Percentiles rank a stretch among this genome's conserved stretches.
Conservation (phyloP, 92 coral and sea anemone species). For the Zoanthus solanderi region DNA sequence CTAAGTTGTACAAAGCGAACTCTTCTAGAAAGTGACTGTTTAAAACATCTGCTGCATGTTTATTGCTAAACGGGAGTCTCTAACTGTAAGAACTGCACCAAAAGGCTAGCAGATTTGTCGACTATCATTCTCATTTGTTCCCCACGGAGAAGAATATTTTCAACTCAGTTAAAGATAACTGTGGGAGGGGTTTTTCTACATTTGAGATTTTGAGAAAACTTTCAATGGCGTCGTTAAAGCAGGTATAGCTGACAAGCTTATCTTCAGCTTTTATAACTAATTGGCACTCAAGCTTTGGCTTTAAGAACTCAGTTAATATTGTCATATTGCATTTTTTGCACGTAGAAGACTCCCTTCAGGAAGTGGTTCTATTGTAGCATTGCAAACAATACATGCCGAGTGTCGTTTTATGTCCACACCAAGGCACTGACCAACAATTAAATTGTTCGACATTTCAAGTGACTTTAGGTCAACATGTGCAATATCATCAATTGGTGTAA, state of each 20-base stretch:
- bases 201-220: conserved; percentile 49
- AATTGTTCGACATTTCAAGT: conserved; percentile 50
- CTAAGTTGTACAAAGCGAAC: conserved; percentile 35
- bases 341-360: conserved; percentile 58
- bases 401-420: conserved; percentile 65
- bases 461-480: conserved; percentile 51
- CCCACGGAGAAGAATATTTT: conserved; percentile 23
- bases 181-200: background rate
- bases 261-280: conserved; percentile 54
- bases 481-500: conserved; percentile 60
- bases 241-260: conserved; percentile 44
- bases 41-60: conserved; percentile 33
- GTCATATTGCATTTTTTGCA: conserved; percentile 54
- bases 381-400: conserved; percentile 61
- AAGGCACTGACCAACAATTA: conserved; percentile 53
- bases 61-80: conserved; percentile 34
- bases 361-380: conserved; percentile 54
- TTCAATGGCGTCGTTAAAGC: conserved; percentile 56
- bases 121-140: conserved; percentile 30
- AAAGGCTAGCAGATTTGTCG: conserved; percentile 12
- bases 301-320: conserved; percentile 24
- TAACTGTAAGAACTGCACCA: conserved; percentile 34
- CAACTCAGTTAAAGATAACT: conserved; percentile 13
- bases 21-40: conserved; percentile 31
- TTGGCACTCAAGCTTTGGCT: conserved; percentile 64